These are phyloP conservation scores for Phyllotreta cruciferae DNA, from an alignment of 2,888 invertebrate species.

Conservation along the genomic window DNA sequence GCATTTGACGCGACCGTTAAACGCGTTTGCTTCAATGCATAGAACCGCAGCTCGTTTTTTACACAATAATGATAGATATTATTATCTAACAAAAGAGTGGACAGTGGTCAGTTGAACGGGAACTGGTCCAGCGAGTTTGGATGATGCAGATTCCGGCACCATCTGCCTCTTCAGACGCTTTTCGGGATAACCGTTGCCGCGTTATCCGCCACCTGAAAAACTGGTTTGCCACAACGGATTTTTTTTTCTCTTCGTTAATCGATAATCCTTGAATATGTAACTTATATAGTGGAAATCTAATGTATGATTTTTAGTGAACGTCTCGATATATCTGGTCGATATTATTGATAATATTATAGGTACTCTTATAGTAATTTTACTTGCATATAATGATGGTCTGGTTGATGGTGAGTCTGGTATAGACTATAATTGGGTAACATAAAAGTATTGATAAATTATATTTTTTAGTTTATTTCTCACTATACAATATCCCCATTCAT, in stretches of 20 bases:
- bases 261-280: no score
- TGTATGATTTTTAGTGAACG: no score
- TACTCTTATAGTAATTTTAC: no score
- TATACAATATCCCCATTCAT: no score
- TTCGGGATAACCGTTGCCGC: constrained; percentile 27
- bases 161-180: constrained; percentile 48
- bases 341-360: no score
- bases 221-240: constrained; percentile 47
- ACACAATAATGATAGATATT: constrained; percentile 26
- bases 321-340: no score
- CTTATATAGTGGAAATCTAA: no score
- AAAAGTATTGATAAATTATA: no score
- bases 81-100: constrained; percentile 44
- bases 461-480: no score
- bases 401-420: no score
- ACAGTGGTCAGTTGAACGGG: constrained; percentile 54
- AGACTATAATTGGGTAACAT: no score
- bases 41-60: constrained; percentile 29
- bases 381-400: no score
- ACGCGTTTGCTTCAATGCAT: neutral
- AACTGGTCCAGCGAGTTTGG: constrained; percentile 54
- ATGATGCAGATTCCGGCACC: constrained; percentile 54
- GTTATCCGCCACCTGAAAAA: constrained; percentile 45
- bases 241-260: constrained; percentile 19
- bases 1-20: constrained; percentile 10